A percentile compares a stretch with the other conserved stretches of the same genome.
Conservation (phyloP, 37 sponge, comb jelly and placozoan genomes). For the Chondrosia reniformis region DNA sequence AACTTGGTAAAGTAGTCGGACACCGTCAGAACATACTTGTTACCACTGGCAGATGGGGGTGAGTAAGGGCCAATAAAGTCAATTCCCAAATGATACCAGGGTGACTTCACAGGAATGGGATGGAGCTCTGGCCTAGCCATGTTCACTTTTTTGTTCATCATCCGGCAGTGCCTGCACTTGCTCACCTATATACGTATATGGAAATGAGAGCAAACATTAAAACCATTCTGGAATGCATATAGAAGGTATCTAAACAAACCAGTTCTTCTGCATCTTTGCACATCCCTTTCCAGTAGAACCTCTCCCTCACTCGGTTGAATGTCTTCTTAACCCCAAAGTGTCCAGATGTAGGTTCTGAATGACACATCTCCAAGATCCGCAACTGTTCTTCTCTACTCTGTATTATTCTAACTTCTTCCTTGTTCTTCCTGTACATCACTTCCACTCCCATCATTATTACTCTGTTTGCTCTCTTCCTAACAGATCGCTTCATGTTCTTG, state of each 20-base stretch:
- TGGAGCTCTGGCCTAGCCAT: slow-evolving; percentile 26
- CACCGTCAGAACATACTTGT: slow-evolving; percentile 33
- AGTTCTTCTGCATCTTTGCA: not conserved
- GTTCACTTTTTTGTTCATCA: not conserved
- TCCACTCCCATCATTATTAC: slow-evolving; percentile 1
- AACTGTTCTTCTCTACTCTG: slow-evolving; percentile 9
- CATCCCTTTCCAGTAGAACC: slow-evolving; percentile 8
- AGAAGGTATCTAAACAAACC: not conserved
- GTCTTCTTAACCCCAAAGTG: slow-evolving; percentile 42
- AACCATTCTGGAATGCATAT: not conserved
- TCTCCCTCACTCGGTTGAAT: not conserved
- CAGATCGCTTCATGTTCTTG: slow-evolving; percentile 11
- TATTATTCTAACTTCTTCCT: slow-evolving; percentile 3
- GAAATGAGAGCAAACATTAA: not conserved
- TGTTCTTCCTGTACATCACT: slow-evolving; percentile 26
- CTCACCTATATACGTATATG: not conserved
- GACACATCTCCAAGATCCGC: slow-evolving; percentile 14
- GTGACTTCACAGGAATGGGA: slow-evolving; percentile 32
- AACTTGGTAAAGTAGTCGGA: slow-evolving; percentile 44
- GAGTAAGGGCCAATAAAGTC: slow-evolving; percentile 45
- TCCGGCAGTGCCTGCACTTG: not conserved
- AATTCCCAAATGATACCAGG: slow-evolving; percentile 42
- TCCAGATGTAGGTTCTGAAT: slow-evolving; percentile 39
- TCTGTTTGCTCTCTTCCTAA: slow-evolving; percentile 16
- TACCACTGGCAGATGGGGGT: slow-evolving; percentile 26